Evolutionary conservation across 2,888 invertebrate species (phyloP), one percentile per base, ranked within the genome.

Genomic region (Hoplodrina blanda): DNA sequence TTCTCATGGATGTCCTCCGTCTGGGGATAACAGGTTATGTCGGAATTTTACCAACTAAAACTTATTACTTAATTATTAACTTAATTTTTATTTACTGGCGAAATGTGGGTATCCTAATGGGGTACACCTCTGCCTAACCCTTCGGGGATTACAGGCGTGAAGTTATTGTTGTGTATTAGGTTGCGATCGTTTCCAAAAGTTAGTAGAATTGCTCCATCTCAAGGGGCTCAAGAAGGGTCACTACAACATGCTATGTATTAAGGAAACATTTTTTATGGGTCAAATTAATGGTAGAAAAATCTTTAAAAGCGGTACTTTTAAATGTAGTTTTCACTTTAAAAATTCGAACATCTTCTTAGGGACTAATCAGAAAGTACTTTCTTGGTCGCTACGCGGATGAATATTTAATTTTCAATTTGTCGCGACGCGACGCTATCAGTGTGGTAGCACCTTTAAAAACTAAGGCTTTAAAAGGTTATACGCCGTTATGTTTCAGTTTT

Each of bases 381-480:
- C 77, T 65, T 60, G 70, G 64, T 3, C 52, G 67, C 64, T n/a
- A 55, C 1, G 49, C 52, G 44, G 11, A 19, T 78, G 80, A 80
- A 78, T 78, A 76, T 78, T 78, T 78, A 76, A 76, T 80, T 65
- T 80, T 25, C 62, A 80, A 80, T 80, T 77, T 77, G 76, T 49
- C 50, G 61, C 61, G 20, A 25, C 50, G 61, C 61, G 20, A 25
- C 57, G 17, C n/a, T 56, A 41, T 25, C 2, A 3, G 11, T 20
- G 13, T 13, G 33, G 64, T 20, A 4, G 19, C 46, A 20, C 20
- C 17, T 54, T 64, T 25, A 56, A 71, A 37, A 17, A 7, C 17
- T 46, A 33, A 44, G 10, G 17, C 33, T 62, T n/a, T 17, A 30
- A 50, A 33, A 61, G 15, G 11, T 25, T 20, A 46, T 49, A 4